phyloP scores from a whole-genome alignment of 2,888 invertebrate species.

The Isotomurus palustris region DNA sequence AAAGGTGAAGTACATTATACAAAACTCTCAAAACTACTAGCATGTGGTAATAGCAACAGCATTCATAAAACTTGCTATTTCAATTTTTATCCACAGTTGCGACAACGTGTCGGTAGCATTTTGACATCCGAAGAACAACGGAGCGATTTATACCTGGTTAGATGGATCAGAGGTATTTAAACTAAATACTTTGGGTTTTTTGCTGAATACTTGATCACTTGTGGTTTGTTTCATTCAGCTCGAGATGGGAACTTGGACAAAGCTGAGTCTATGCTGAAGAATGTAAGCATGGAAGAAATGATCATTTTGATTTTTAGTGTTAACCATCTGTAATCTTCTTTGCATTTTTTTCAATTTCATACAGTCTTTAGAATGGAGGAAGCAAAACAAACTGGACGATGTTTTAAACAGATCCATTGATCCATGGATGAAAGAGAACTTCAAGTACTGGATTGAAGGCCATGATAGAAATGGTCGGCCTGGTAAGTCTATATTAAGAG shows the following conservation, averaged over 20 bases:
- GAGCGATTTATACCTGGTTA: constrained; percentile 15
- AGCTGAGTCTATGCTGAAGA: constrained; percentile 32
- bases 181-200: neutral
- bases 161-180: constrained; percentile 29
- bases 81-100: neutral
- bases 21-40: neutral
- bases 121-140: constrained; percentile 6
- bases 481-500: neutral
- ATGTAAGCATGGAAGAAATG: constrained; percentile 13
- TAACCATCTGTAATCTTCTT: too few relatives aligned
- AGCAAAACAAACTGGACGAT: constrained; percentile 14
- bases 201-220: neutral
- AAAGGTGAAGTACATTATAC: neutral
- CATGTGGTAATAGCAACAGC: neutral
- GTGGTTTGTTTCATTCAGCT: constrained; percentile 24
- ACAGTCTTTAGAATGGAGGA: constrained; percentile 18
- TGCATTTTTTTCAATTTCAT: neutral
- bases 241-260: constrained; percentile 34
- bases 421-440: constrained; percentile 14
- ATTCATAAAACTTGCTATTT: neutral
- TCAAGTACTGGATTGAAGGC: constrained; percentile 8
- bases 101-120: constrained; percentile 3
- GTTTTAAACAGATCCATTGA: constrained; percentile 1
- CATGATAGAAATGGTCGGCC: constrained; percentile 11
- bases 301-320: neutral